These are phyloP conservation scores for Parotia lawesii DNA, from an alignment of 2,113 vertebrate species.

Conservation along the genomic window DNA sequence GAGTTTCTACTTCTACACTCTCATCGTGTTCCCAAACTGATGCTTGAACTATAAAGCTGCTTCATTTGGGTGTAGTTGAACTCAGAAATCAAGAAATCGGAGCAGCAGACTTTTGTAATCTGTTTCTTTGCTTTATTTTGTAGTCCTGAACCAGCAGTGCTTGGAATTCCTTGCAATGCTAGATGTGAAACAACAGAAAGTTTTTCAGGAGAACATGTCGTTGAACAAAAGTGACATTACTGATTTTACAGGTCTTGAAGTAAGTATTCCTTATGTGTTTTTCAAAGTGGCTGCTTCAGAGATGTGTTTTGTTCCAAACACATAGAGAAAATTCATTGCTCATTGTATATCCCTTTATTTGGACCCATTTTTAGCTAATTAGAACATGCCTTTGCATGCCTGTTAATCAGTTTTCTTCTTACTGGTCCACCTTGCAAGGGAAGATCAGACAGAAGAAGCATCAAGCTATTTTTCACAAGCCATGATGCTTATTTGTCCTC, in stretches of 20 bases:
- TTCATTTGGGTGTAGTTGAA: not conserved
- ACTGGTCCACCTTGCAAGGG: not conserved
- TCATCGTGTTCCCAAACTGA: not conserved
- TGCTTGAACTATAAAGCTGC: not conserved
- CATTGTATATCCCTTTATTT: not conserved
- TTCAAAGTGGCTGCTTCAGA: not conserved
- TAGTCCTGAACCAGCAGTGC: slow-evolving; percentile 80
- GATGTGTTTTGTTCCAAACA: not conserved
- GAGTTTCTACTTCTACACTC: not conserved
- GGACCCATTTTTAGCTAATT: not conserved
- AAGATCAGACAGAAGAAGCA: not conserved
- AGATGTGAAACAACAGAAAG: slow-evolving; percentile 77
- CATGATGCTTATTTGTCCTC: not conserved
- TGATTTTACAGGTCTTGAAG: slow-evolving; percentile 81
- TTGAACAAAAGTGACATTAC: slow-evolving; percentile 45
- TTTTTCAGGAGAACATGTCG: slow-evolving; percentile 69
- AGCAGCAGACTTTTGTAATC: not conserved
- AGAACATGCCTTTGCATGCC: not conserved
- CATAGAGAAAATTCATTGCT: not conserved
- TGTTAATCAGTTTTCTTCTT: not conserved
- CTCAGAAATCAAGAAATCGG: not conserved
- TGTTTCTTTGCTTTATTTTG: not conserved
- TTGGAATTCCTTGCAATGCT: slow-evolving; percentile 84
- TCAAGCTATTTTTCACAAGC: not conserved
- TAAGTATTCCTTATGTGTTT: slow-evolving; percentile 36